These are phyloP conservation scores for Torymus texanus DNA, from an alignment of 2,888 invertebrate species.

Conservation along the genomic window DNA sequence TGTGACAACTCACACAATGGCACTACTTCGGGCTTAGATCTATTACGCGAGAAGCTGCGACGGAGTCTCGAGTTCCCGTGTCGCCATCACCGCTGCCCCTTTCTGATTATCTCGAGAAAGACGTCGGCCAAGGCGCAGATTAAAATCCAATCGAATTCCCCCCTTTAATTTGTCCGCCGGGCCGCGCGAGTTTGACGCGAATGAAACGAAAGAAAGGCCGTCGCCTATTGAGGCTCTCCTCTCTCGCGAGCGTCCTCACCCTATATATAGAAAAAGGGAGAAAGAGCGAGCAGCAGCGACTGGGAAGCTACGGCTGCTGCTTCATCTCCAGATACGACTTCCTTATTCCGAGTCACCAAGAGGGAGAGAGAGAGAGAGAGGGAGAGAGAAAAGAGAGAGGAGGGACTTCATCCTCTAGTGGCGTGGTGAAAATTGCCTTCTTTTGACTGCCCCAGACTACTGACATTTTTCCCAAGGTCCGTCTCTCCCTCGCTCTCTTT, in stretches of 20 bases:
- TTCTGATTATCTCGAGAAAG: constrained; percentile 13
- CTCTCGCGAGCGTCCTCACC: background rate
- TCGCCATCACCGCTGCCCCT: background rate
- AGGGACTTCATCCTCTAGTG: constrained; percentile 1
- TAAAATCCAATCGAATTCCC: constrained; percentile 34
- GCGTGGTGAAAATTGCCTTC: constrained; percentile 27
- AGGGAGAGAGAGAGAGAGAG: background rate
- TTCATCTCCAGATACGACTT: background rate
- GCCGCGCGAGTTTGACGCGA: constrained; percentile 13
- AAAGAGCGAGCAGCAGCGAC: background rate
- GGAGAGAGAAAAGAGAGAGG: too few relatives aligned
- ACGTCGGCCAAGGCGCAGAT: background rate
- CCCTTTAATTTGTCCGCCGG: constrained; percentile 3
- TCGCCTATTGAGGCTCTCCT: constrained; percentile 5
- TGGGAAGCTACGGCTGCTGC: too few relatives aligned
- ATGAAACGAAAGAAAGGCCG: constrained; percentile 19
- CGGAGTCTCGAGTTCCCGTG: too few relatives aligned
- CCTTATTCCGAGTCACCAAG: background rate
- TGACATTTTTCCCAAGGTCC: constrained; percentile 1
- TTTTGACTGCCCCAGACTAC: constrained; percentile 9
- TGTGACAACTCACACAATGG: background rate
- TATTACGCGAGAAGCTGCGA: too few relatives aligned
- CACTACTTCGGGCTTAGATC: too few relatives aligned
- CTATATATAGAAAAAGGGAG: constrained; percentile 15
- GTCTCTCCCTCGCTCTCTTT: background rate